A percentile compares a stretch with the other conserved stretches of the same genome.
These are phyloP conservation scores for Erebia epiphron DNA, from an alignment of 2,888 invertebrate species.

Conservation along the genomic window DNA sequence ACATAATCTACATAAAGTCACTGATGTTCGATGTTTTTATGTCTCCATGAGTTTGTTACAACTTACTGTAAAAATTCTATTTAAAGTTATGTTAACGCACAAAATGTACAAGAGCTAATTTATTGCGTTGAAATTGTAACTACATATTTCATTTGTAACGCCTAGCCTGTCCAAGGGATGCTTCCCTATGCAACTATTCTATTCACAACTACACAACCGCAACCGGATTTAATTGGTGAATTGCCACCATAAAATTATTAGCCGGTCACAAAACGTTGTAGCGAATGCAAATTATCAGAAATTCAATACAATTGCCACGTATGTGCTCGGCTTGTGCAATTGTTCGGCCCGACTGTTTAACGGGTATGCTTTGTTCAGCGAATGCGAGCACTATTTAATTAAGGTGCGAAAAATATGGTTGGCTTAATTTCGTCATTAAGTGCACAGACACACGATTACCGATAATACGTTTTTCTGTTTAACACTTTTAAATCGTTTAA, in stretches of 20 bases:
- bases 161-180: constrained; percentile 18
- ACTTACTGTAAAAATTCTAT: too few relatives aligned
- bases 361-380: constrained; percentile 55
- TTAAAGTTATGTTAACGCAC: too few relatives aligned
- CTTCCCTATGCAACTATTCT: constrained; percentile 26
- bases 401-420: constrained; percentile 53
- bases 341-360: constrained; percentile 51
- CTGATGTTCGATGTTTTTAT: too few relatives aligned
- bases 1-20: too few relatives aligned
- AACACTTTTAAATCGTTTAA: constrained; percentile 14
- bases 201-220: constrained; percentile 34
- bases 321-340: constrained; percentile 48
- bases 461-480: constrained; percentile 11
- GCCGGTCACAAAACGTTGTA: constrained; percentile 39
- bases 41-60: neutral
- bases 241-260: constrained; percentile 42
- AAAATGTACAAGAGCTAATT: neutral
- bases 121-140: constrained; percentile 17
- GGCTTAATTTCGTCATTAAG: constrained; percentile 34
- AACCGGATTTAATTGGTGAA: constrained; percentile 39
- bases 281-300: constrained; percentile 42
- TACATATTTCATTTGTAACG: constrained; percentile 15
- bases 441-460: constrained; percentile 21
- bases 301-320: constrained; percentile 40
- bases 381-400: constrained; percentile 59